Evolutionary conservation across 2,113 vertebrate genomes (phyloP).

Genomic region (Lasiurus cinereus): DNA sequence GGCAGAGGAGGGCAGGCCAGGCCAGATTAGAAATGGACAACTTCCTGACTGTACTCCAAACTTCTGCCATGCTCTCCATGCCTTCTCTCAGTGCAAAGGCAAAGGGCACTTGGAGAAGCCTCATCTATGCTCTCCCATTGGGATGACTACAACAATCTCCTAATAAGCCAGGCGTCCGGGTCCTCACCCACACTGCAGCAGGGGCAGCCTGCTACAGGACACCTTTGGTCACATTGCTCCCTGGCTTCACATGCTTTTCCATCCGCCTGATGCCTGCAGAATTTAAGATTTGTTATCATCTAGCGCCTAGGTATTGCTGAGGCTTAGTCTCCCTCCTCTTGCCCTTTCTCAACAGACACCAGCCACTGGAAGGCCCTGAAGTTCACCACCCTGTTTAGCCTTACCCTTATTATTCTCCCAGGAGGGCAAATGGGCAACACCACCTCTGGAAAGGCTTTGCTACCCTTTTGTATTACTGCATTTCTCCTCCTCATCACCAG

Average conservation of each 20-base stretch:
- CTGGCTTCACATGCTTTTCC: not conserved
- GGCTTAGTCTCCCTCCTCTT: not conserved
- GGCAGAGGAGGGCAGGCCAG: not conserved
- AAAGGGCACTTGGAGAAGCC: not conserved
- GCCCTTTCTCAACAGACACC: not conserved
- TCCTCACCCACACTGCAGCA: rapidly evolving
- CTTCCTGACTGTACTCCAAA: not conserved
- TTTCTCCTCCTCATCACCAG: not conserved
- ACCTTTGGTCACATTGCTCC: too few species aligned
- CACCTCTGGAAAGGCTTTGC: not conserved
- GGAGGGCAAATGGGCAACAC: not conserved
- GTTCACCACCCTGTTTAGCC: not conserved
- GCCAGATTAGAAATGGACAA: not conserved
- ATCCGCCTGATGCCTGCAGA: not conserved
- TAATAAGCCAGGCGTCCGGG: rapidly evolving
- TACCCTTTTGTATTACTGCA: rapidly evolving
- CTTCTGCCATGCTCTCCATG: not conserved
- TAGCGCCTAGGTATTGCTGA: not conserved
- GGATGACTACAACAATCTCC: not conserved
- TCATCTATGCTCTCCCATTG: not conserved
- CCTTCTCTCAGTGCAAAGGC: not conserved
- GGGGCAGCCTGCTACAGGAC: not conserved
- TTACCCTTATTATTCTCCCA: not conserved
- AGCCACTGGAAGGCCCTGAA: not conserved
- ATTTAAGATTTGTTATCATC: not conserved